These are phyloP conservation scores for Actenoides hombroni DNA, from an alignment of 2,113 vertebrate species.

Conservation along the genomic window DNA sequence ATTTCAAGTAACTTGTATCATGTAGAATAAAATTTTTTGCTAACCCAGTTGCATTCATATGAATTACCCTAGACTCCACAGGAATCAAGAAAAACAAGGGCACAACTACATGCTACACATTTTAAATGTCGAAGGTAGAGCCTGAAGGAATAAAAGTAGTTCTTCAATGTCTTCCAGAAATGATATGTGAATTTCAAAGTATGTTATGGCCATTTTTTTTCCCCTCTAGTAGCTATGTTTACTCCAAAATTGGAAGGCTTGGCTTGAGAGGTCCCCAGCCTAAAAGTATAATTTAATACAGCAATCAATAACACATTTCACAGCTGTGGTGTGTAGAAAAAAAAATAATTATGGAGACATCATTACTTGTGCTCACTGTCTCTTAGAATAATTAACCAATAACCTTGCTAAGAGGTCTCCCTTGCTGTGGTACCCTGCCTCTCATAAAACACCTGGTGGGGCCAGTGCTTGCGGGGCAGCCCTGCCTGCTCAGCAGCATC, in stretches of 20 bases:
- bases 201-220: background rate
- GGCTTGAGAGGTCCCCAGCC: background rate
- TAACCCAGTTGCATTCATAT: background rate
- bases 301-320: background rate
- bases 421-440: background rate
- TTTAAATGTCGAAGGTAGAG: background rate
- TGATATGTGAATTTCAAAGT: background rate
- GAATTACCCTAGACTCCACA: background rate
- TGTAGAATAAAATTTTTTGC: background rate
- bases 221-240: background rate
- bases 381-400: background rate
- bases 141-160: background rate
- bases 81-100: background rate
- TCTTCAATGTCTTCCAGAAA: background rate
- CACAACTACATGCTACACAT: background rate
- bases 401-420: background rate
- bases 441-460: accelerated
- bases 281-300: background rate
- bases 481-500: background rate
- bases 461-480: accelerated
- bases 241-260: background rate
- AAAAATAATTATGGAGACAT: background rate
- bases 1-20: background rate
- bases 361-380: accelerated
- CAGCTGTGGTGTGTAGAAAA: background rate